Percentiles rank a stretch among this genome's conserved stretches.
These are phyloP conservation scores for Rotaria socialis DNA, from an alignment of 2,888 invertebrate species.

Conservation along the genomic window DNA sequence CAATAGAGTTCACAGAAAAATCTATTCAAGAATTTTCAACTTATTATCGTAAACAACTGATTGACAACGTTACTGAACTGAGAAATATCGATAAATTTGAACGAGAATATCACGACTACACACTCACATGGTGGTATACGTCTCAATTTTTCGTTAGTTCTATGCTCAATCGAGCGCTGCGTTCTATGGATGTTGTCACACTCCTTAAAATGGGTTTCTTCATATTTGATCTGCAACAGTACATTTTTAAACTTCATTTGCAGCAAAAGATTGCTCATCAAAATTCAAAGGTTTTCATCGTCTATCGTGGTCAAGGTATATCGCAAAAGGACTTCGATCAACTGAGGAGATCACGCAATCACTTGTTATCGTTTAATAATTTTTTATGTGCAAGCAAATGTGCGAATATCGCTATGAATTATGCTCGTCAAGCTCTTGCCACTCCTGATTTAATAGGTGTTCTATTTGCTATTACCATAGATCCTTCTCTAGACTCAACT, in stretches of 20 bases:
- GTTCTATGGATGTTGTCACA: background rate
- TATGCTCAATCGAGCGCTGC: background rate
- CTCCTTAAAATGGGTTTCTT: background rate
- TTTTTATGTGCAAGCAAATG: background rate
- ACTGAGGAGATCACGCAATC: background rate
- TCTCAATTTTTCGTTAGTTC: background rate
- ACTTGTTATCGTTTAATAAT: background rate
- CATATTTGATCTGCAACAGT: background rate
- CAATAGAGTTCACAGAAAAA: background rate
- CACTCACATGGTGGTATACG: background rate
- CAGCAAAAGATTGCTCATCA: background rate
- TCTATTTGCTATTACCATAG: background rate
- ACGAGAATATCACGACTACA: background rate
- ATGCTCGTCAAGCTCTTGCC: background rate
- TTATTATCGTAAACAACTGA: background rate
- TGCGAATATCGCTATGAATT: background rate
- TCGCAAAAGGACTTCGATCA: background rate
- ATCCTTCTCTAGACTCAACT: background rate
- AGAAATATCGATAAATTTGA: background rate
- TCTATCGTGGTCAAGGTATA: background rate
- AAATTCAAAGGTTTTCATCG: background rate
- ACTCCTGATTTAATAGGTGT: background rate
- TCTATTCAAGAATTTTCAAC: background rate
- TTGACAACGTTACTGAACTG: background rate
- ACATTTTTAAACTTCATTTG: background rate